A percentile compares a stretch with the other conserved stretches of the same genome.
phyloP scores from a whole-genome alignment of 2,113 vertebrate species.

The Regulus satrapa region DNA sequence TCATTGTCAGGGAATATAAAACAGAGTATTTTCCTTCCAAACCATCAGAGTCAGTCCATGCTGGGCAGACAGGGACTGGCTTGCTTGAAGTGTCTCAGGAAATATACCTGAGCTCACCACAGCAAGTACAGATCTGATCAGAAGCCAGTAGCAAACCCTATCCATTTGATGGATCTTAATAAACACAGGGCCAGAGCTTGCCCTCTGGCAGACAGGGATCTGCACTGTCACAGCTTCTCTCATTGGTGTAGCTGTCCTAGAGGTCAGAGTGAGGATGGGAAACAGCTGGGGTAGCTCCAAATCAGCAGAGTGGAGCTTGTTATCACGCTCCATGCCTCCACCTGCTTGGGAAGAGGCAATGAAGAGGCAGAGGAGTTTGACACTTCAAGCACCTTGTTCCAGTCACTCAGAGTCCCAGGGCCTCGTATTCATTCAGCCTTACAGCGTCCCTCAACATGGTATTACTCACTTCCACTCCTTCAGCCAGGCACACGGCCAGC shows the following conservation, averaged over 20 bases:
- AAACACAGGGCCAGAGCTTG: neutral
- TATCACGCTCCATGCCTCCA: neutral
- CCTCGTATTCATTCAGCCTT: neutral
- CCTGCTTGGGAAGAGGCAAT: neutral
- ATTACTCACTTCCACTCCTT: neutral
- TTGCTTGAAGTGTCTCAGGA: neutral
- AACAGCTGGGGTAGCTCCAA: neutral
- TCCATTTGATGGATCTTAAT: neutral
- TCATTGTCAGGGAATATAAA: neutral
- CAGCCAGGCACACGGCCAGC: constrained; percentile 15
- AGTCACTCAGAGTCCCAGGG: neutral
- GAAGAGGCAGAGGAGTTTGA: neutral
- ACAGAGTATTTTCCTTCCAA: neutral
- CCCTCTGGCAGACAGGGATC: neutral
- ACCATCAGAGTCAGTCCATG: neutral
- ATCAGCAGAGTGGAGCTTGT: neutral
- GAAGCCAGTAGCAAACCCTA: neutral
- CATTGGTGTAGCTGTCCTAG: neutral
- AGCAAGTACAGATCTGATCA: neutral
- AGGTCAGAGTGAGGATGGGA: neutral
- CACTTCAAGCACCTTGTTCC: neutral
- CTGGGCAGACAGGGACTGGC: neutral
- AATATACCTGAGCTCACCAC: neutral
- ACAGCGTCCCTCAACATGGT: neutral
- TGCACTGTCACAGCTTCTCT: neutral